Evolutionary conservation across 2,888 invertebrate genomes (phyloP).

Genomic region (Apotomis turbidana): DNA sequence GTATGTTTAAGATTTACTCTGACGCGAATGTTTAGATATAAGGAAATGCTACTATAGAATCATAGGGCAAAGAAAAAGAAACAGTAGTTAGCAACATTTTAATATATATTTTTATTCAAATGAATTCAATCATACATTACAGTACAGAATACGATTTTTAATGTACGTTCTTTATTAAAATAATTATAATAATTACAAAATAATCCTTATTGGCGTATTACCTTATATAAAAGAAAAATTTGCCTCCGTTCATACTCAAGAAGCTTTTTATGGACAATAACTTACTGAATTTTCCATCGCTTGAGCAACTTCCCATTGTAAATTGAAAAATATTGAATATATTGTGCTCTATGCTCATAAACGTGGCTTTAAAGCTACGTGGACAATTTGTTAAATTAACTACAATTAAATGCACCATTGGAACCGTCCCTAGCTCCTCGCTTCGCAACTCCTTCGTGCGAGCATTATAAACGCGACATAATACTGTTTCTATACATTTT

Average conservation of each 20-base stretch:
- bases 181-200: conserved; percentile 82
- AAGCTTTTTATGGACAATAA: conserved; percentile 70
- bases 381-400: conserved; percentile 79
- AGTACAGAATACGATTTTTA: conserved; percentile 79
- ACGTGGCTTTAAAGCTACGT: conserved; percentile 76
- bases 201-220: conserved; percentile 79
- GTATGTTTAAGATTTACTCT: too few species aligned
- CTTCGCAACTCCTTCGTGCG: conserved; percentile 62
- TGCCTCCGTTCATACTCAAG: conserved; percentile 67
- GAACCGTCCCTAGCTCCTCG: conserved; percentile 59
- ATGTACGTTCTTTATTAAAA: conserved; percentile 80
- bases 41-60: not conserved
- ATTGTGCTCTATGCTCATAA: conserved; percentile 73
- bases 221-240: conserved; percentile 69
- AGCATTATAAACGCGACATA: conserved; percentile 70
- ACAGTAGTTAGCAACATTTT: conserved; percentile 82
- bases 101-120: conserved; percentile 85
- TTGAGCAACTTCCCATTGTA: conserved; percentile 73
- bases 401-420: conserved; percentile 82
- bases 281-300: conserved; percentile 60
- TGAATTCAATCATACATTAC: conserved; percentile 83
- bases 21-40: too few species aligned
- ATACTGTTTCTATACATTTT: conserved; percentile 63
- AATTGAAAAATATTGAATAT: conserved; percentile 69
- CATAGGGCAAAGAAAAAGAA: conserved; percentile 57